Percentiles rank a stretch among this genome's conserved stretches.
phyloP scores from a whole-genome alignment of 2,113 vertebrate species.

The Cairina moschata region DNA sequence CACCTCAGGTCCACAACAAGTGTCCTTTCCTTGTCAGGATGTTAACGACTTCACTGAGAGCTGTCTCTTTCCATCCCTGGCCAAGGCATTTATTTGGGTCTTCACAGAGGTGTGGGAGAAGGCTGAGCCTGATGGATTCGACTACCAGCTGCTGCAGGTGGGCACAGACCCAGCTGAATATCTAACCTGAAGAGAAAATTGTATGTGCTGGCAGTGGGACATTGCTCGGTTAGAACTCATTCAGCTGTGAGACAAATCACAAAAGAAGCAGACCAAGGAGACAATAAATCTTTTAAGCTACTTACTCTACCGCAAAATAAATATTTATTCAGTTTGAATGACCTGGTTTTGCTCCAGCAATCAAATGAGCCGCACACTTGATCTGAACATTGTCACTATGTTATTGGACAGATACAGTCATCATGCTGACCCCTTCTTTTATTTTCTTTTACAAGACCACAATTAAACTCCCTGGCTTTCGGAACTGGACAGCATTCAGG shows the following conservation, averaged over 20 bases:
- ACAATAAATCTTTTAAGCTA: not conserved
- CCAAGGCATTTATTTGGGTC: not conserved
- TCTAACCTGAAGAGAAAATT: not conserved
- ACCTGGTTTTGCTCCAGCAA: not conserved
- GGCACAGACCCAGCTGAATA: not conserved
- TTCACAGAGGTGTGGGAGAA: not conserved
- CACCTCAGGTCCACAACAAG: not conserved
- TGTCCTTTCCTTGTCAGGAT: not conserved
- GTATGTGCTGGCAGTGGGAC: not conserved
- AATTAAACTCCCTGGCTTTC: not conserved
- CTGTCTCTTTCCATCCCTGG: not conserved
- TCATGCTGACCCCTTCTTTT: not conserved
- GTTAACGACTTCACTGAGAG: not conserved
- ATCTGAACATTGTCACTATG: not conserved
- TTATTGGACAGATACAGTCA: not conserved
- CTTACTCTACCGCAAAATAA: not conserved
- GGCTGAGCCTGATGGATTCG: not conserved
- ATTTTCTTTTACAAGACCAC: constrained; percentile 27
- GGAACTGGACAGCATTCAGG: not conserved
- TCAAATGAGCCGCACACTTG: not conserved
- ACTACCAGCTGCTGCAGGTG: not conserved
- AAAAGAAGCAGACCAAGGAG: not conserved
- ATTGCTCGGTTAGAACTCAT: not conserved
- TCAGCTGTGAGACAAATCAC: not conserved
- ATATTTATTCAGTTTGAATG: not conserved